These are phyloP conservation scores for Daubentonia madagascariensis DNA, from an alignment of 2,113 vertebrate genomes.

Conservation along the genomic window DNA sequence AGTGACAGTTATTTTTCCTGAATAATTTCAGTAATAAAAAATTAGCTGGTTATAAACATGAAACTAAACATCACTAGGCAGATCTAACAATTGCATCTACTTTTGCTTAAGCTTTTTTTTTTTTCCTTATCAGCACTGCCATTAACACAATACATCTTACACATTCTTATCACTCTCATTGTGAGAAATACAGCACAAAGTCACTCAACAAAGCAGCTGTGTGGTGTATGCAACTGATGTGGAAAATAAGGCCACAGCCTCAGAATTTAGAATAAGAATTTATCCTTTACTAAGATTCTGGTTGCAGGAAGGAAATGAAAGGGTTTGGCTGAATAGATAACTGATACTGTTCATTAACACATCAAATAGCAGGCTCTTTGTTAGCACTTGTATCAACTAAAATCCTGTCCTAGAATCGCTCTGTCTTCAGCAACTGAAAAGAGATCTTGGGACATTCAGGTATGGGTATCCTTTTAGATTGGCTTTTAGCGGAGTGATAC, in stretches of 20 bases:
- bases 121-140: not conserved
- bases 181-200: not conserved
- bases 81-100: not conserved
- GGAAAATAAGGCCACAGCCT: not conserved
- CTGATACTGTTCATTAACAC: not conserved
- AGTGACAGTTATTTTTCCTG: constrained; percentile 10
- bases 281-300: constrained; percentile 7
- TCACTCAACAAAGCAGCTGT: not conserved
- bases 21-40: constrained; percentile 31
- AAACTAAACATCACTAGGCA: not conserved
- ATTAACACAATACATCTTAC: not conserved
- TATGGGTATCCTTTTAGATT: constrained; percentile 2
- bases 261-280: not conserved
- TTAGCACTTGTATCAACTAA: not conserved
- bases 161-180: not conserved
- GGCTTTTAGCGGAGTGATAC: not conserved
- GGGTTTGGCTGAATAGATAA: constrained; percentile 10
- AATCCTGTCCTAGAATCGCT: not conserved
- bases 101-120: constrained; percentile 20
- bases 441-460: not conserved
- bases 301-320: not conserved
- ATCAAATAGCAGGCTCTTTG: not conserved
- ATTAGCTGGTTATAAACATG: not conserved
- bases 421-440: not conserved
- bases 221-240: not conserved